phyloP scores from a whole-genome alignment of 2,113 vertebrate species.

The Ascaphus truei region DNA sequence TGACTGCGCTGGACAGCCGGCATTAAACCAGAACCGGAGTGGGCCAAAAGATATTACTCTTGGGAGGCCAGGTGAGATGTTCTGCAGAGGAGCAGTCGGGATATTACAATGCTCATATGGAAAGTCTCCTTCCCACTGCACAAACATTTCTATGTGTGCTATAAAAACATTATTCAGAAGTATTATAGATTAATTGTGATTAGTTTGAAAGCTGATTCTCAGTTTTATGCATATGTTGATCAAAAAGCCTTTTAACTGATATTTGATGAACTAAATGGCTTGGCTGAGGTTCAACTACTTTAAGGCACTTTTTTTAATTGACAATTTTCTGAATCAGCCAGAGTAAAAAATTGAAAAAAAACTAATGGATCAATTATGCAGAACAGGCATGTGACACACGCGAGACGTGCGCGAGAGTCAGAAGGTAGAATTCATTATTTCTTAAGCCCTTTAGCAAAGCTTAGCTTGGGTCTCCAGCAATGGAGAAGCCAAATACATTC shows the following conservation, averaged over 20 bases:
- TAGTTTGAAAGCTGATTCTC: slow-evolving; percentile 4
- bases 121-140: too few relatives aligned
- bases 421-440: neutral
- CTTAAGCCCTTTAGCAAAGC: neutral
- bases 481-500: neutral
- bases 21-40: too few relatives aligned
- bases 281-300: slow-evolving; percentile 4
- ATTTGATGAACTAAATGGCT: slow-evolving; percentile 5
- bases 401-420: neutral
- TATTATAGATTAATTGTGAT: neutral
- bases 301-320: neutral
- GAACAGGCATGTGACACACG: neutral
- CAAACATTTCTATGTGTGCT: too few relatives aligned
- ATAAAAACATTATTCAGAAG: too few relatives aligned
- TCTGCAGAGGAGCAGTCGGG: too few relatives aligned
- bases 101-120: too few relatives aligned
- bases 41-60: too few relatives aligned
- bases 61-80: too few relatives aligned
- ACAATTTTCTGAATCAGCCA: neutral
- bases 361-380: slow-evolving; percentile 17
- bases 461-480: neutral
- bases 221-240: neutral
- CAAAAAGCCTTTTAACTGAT: neutral
- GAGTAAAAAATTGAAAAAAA: neutral
- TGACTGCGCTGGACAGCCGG: too few relatives aligned